These are phyloP conservation scores for Perizoma flavofasciatum DNA, from an alignment of 2,888 invertebrate species.

Conservation along the genomic window DNA sequence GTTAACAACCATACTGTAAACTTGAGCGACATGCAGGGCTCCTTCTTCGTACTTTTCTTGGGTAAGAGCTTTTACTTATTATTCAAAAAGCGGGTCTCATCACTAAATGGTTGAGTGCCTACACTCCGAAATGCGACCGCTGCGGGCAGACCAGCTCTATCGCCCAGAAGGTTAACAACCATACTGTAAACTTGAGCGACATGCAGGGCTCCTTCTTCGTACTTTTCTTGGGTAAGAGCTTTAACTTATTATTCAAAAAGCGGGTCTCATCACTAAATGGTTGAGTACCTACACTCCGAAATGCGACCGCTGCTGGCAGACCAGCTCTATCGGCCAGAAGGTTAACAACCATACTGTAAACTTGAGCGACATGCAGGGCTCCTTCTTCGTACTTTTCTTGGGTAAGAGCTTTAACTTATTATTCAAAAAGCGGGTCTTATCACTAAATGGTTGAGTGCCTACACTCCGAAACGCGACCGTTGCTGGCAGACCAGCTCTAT, in stretches of 20 bases:
- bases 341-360: conserved; percentile 95
- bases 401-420: conserved; percentile 76
- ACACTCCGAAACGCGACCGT: conserved; percentile 90
- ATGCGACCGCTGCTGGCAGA: conserved; percentile 91
- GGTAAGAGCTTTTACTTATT: too few species aligned
- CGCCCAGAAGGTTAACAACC: conserved; percentile 91
- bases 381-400: conserved; percentile 92
- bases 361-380: conserved; percentile 96
- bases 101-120: conserved; percentile 91
- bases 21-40: conserved; percentile 96
- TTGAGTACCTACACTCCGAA: conserved; percentile 89
- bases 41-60: conserved; percentile 92
- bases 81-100: too few species aligned
- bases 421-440: conserved; percentile 88
- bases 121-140: conserved; percentile 90
- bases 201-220: conserved; percentile 97
- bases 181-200: conserved; percentile 94
- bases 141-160: conserved; percentile 88
- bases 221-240: conserved; percentile 89
- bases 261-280: conserved; percentile 94
- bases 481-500: conserved; percentile 88
- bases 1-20: conserved; percentile 95
- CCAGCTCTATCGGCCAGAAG: conserved; percentile 86
- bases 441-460: conserved; percentile 91
- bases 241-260: too few species aligned